A percentile compares a stretch with the other conserved stretches of the same genome.
These are phyloP conservation scores for Pammene fasciana DNA, from an alignment of 2,888 invertebrate genomes.

Conservation along the genomic window DNA sequence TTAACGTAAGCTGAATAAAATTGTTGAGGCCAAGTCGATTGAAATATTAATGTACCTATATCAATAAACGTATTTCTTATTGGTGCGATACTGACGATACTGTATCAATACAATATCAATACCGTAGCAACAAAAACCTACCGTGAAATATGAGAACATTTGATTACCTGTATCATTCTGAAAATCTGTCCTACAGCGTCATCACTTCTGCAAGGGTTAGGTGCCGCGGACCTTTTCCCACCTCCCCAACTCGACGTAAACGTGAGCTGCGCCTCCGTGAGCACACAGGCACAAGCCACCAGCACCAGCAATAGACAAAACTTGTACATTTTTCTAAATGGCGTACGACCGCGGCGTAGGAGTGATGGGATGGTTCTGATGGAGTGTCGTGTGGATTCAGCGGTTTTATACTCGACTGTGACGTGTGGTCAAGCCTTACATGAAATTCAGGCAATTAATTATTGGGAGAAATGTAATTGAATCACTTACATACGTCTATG, in stretches of 20 bases:
- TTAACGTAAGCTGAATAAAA: too few relatives aligned
- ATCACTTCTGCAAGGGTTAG: slow-evolving; percentile 66
- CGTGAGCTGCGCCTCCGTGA: slow-evolving; percentile 77
- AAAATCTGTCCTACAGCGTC: slow-evolving; percentile 67
- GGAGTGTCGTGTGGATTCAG: not conserved
- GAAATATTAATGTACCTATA: too few relatives aligned
- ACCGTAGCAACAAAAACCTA: too few relatives aligned
- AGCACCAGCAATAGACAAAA: slow-evolving; percentile 56
- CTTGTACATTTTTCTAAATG: slow-evolving; percentile 58
- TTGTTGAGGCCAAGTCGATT: too few relatives aligned
- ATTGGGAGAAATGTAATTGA: not conserved
- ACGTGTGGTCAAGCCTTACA: slow-evolving; percentile 30
- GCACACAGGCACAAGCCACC: slow-evolving; percentile 55
- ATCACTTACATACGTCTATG: not conserved
- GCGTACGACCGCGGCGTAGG: slow-evolving; percentile 2
- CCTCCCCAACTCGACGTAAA: slow-evolving; percentile 83
- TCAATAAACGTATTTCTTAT: too few relatives aligned
- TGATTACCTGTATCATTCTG: slow-evolving; percentile 68
- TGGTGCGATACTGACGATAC: too few relatives aligned
- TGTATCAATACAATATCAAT: too few relatives aligned
- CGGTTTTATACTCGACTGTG: slow-evolving; percentile 29
- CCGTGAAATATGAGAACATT: too few relatives aligned
- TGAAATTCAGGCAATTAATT: slow-evolving; percentile 27
- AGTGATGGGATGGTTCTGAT: slow-evolving; percentile 14
- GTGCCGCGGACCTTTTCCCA: slow-evolving; percentile 65